Base-by-base conservation (phyloP, 2,888 invertebrate species). In the Pachymerium ferrugineum region DNA sequence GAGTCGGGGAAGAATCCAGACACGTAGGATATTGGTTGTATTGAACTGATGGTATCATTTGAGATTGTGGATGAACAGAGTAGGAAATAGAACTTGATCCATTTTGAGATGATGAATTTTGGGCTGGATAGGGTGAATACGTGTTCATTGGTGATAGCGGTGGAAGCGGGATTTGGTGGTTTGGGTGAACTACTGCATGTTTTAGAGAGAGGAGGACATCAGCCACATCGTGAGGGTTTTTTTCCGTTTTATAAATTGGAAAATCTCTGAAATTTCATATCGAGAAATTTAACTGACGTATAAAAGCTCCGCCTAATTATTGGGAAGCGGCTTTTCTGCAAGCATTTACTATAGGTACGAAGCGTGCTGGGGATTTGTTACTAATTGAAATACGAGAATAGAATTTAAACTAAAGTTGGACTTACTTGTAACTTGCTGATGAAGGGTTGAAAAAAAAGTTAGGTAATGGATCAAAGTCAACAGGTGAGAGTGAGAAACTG, bases 191-290 rank as follows among this genome's bases (percentile, higher is more conserved):
- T 74, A 93, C 92, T 62, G 93, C 92, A 82, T 93, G 92, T 81
- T 94, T 94, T 79, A 94, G 84, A 0, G 93, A 92, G 79, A 94
- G 86, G 68, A 94, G 86, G 76, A 93, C 93, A 83, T 94, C 93
- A n/a, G 93, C 92, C 79, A 93, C 90, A 80, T 92, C 92, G 79
- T 80, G 81, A 5, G 80, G 77, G 10, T 78, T 77, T 73, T 81
- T 81, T 70, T 81, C 80, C 3, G 67, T 22, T 77, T 81, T 81
- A 76, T 79, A 79, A n/a, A 80, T 78, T 8, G 80, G 76, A 74
- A 79, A 79, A 73, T 81, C 81, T 74, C 81, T 81, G 78, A 5
- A 80, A 78, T 16, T 22, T 31, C 8, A 16, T 22, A 74, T 14
- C 42, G n/a, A 33, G 72, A 73, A 22, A 73, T 19, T 71, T 54